Evolutionary conservation across 2,888 invertebrate species (phyloP).

Genomic region (Agrochola lychnidis): DNA sequence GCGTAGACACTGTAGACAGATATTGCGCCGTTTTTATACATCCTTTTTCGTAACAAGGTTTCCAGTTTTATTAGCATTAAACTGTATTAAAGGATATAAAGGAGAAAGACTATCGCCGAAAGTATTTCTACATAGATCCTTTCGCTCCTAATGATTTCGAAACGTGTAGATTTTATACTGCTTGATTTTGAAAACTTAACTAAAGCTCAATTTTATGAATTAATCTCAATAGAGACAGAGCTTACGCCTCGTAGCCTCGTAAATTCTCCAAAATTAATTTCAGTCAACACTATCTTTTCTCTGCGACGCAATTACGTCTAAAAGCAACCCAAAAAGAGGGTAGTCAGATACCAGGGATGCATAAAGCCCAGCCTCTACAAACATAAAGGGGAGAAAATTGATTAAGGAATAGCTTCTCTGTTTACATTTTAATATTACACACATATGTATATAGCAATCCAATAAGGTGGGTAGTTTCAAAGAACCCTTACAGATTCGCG

Average conservation of each 20-base stretch:
- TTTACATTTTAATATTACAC: constrained; percentile 62
- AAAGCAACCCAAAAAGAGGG: constrained; percentile 56
- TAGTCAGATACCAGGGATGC: constrained; percentile 42
- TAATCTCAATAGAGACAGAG: background rate
- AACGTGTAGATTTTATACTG: background rate
- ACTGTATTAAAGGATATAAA: background rate
- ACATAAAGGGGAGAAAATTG: constrained; percentile 64
- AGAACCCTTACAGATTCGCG: constrained; percentile 28
- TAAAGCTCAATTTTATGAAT: background rate
- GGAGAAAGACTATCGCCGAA: background rate
- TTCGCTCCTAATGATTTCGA: background rate
- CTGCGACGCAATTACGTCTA: constrained; percentile 56
- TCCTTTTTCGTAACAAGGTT: background rate
- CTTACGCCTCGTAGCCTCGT: constrained; percentile 28
- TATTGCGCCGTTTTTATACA: constrained; percentile 6
- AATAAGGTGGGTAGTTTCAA: constrained; percentile 47
- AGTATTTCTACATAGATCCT: background rate
- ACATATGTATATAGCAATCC: constrained; percentile 41
- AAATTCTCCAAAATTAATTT: constrained; percentile 52
- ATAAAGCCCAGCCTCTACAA: constrained; percentile 51
- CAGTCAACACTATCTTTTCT: constrained; percentile 53
- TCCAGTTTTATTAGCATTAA: constrained; percentile 2
- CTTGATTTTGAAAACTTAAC: background rate
- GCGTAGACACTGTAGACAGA: background rate
- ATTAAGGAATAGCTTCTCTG: constrained; percentile 62